Evolutionary conservation across 2,797 vertebrate genomes (phyloP), one percentile per base, ranked within the genome.

Genomic region (Pitangus sulphuratus): DNA sequence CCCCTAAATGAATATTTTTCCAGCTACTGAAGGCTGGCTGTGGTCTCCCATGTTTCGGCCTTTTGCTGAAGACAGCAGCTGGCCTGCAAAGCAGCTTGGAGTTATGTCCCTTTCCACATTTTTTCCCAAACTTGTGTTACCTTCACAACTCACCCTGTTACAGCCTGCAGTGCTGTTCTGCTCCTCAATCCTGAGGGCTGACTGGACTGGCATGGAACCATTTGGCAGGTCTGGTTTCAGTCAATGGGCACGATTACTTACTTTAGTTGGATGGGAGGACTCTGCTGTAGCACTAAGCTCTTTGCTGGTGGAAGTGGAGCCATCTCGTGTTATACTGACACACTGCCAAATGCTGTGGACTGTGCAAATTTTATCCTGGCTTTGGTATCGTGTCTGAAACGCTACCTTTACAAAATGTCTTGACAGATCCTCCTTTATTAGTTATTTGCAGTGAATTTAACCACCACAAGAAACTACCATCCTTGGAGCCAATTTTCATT

Each of bases 171-270:
- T 0, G 0, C 47, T 61, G 35, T 69, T 79, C 33, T 37, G 57
- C 72, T 47, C 35, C 77, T 62, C 16, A 64, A 14, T 22, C 24
- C 60, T 1, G 4, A 24, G 51, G 8, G 47, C 12, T 58, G 64
- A 3, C 60, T 31, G 84, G 53, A 4, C 31, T 2, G 2, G 31
- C 3, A 1, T 0, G 1, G 68, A n/a, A 19, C 56, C 3, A 1
- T 44, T 61, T n/a, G 64, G 8, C 47, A 39, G 74, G 20, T 84
- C 69, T 68, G 11, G n/a, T 65, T 89, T 60, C 80, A 79, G 44
- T 20, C 5, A 3, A 21, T 39, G 68, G 76, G 66, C 78, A 13
- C 14, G 13, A 44, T 57, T 7, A 39, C 39, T 66, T 35, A 15
- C 42, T 72, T 45, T 2, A 20, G 24, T 10, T 33, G 57, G 44